Conservation (phyloP, 30 jellyfish, hydroid and myxozoan genomes). For the Turritopsis rubra region DNA sequence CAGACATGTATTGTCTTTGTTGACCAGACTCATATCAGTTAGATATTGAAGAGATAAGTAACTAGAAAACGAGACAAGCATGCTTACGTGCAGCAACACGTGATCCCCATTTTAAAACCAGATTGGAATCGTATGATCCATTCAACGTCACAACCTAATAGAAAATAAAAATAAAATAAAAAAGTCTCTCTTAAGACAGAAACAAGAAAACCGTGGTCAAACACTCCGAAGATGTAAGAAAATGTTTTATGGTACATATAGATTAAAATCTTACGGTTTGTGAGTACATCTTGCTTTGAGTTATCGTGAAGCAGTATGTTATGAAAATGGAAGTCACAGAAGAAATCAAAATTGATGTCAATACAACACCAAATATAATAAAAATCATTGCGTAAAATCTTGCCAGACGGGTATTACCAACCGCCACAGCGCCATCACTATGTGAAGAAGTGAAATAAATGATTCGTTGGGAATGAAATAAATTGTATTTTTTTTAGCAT, state of each 20-base stretch:
- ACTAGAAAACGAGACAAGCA: no score
- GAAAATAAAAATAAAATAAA: no score
- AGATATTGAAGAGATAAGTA: no score
- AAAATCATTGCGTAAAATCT: not conserved
- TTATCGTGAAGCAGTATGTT: not conserved
- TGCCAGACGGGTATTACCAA: not conserved
- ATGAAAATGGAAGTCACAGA: constrained; percentile 1
- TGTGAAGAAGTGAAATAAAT: not conserved
- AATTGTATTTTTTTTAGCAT: no score
- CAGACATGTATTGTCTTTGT: no score
- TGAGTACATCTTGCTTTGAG: constrained; percentile 2
- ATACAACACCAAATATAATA: not conserved
- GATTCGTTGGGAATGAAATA: no score
- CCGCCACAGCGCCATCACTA: not conserved
- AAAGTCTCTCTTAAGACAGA: no score
- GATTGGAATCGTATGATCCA: not conserved
- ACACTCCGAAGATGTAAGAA: not conserved
- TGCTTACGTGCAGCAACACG: not conserved
- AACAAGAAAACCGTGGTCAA: not conserved
- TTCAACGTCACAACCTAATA: not conserved
- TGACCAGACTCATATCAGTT: no score
- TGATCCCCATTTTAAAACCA: not conserved
- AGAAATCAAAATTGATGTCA: not conserved
- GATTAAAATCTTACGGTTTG: constrained; percentile 7
- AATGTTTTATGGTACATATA: no score